These are phyloP conservation scores for Gymnothorax javanicus DNA, from an alignment of 2,797 vertebrate species.

Conservation along the genomic window DNA sequence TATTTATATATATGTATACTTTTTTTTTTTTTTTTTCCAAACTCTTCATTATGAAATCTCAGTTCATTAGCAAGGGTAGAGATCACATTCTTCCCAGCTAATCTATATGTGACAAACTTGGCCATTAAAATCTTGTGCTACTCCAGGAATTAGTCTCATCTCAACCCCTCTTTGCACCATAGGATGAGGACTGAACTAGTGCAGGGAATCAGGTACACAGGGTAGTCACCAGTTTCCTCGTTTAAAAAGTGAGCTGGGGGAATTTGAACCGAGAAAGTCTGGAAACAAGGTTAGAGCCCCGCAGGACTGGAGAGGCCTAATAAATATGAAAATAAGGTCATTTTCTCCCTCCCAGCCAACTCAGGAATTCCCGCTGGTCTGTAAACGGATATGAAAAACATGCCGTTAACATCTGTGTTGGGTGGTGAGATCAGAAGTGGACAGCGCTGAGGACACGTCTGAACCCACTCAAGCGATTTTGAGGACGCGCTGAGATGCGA, in stretches of 20 bases:
- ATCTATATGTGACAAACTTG: constrained; percentile 25
- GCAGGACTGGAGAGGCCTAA: neutral
- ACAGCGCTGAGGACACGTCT: too few relatives aligned
- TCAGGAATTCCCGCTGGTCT: neutral
- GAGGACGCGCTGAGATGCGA: too few relatives aligned
- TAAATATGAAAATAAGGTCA: neutral
- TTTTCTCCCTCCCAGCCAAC: neutral
- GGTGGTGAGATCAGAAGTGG: too few relatives aligned
- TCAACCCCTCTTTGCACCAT: neutral
- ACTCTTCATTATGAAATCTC: constrained; percentile 58
- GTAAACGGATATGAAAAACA: too few relatives aligned
- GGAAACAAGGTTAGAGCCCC: neutral
- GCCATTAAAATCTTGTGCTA: neutral
- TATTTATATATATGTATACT: constrained; percentile 46
- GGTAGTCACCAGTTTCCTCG: constrained; percentile 37
- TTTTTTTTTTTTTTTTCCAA: constrained; percentile 61
- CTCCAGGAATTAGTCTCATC: neutral
- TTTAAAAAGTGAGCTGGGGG: neutral
- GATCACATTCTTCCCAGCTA: constrained; percentile 44
- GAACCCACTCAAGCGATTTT: too few relatives aligned
- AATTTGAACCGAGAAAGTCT: neutral
- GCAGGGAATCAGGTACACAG: constrained; percentile 49
- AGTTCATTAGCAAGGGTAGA: constrained; percentile 62
- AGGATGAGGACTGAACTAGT: neutral
- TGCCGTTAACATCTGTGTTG: too few relatives aligned